Base-by-base conservation (phyloP, 2,113 vertebrate genomes). In the Ptilorrhoa leucosticta region DNA sequence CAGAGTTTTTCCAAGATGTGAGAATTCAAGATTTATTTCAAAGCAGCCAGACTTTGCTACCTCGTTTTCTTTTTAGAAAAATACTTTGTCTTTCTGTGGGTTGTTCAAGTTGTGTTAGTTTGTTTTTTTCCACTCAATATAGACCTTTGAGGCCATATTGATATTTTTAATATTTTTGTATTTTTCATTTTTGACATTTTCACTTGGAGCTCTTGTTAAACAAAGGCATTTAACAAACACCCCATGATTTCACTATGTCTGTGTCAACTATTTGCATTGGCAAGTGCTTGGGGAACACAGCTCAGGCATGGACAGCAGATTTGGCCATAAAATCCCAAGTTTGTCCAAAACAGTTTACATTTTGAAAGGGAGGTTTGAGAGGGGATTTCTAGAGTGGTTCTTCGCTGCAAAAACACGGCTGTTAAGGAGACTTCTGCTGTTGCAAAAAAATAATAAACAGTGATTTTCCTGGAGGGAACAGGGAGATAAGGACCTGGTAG, bases 1-100 rank as follows among this genome's bases (percentile, higher is more conserved):
- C n/a, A 11, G 2, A 45, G 6, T 10, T 56, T 53, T 73, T 40
- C 64, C 72, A 50, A 4, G 0, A 1, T 0, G 0, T 9, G 61
- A 75, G 13, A 44, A 33, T 42, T 47, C 35, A 60, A 22, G 44
- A 68, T 10, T 22, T 53, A 42, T n/a, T 91, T 79, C 47, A 37
- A 77, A 87, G 83, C 23, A 83, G 33, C 8, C 63, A 47, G 28
- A 33, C 6, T 42, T 63, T 63, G 2, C 26, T 13, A 28, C 9
- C 13, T 27, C 8, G 3, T 70, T 75, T 82, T 56, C 18, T 48
- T 76, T 15, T 5, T 5, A 4, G 39, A 79, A 47, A 58, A 64
- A 21, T 6, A 13, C 6, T 63, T 53, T 21, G 3, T 20, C 33
- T 39, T 60, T 76, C 23, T 45, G 16, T 31, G 22, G 7, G 23